A percentile compares a stretch with the other conserved stretches of the same genome.
Evolutionary conservation across 2,888 invertebrate genomes (phyloP).

Genomic region (Pyralis farinalis): DNA sequence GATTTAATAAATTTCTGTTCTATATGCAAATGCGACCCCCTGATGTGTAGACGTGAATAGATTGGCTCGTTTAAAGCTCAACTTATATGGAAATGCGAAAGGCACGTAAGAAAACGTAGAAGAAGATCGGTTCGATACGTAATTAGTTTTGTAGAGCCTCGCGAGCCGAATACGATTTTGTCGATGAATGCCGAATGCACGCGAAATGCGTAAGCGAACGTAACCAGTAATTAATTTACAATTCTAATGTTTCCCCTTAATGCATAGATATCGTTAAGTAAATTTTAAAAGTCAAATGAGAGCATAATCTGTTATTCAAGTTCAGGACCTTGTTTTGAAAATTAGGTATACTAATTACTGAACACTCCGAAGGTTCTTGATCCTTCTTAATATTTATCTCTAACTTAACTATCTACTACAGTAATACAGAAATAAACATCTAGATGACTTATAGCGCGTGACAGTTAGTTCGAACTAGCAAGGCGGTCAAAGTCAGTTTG

Average conservation of each 20-base stretch:
- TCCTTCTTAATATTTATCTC: too few species aligned
- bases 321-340: conserved; percentile 3
- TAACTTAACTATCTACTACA: too few species aligned
- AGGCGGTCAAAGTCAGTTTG: too few species aligned
- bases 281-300: conserved; percentile 44
- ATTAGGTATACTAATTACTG: too few species aligned
- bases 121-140: conserved; percentile 77
- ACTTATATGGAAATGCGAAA: conserved; percentile 80
- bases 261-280: conserved; percentile 35
- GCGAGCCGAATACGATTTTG: conserved; percentile 59
- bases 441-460: too few species aligned
- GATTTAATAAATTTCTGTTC: conserved; percentile 82
- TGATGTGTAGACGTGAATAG: conserved; percentile 82
- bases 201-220: conserved; percentile 41
- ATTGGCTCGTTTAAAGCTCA: conserved; percentile 81
- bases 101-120: conserved; percentile 79
- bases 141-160: conserved; percentile 76
- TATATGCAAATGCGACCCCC: conserved; percentile 80
- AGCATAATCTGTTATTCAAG: conserved; percentile 32
- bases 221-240: conserved; percentile 61
- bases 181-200: conserved; percentile 48
- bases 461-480: too few species aligned
- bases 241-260: conserved; percentile 49
- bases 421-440: too few species aligned
- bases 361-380: too few species aligned